Evolutionary conservation across 1,140 invertebrate species (phyloP), one percentile per base, ranked within the genome.

Genomic region (Drosophila ercepeae): DNA sequence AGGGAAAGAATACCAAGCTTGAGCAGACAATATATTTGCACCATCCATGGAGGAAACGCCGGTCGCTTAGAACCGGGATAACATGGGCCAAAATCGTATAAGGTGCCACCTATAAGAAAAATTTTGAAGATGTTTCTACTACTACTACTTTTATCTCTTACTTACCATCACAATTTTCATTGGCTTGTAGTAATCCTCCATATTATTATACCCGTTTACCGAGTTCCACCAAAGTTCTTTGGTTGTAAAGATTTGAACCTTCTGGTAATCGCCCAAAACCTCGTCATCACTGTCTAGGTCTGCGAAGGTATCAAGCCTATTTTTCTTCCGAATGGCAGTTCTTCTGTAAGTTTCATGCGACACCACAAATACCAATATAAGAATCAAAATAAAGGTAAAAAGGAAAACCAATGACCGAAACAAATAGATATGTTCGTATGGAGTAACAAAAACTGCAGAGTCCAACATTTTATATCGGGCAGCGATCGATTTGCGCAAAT

Each of bases 241-340:
- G 0, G 5, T 34, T 19, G 25, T 11, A n/a, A 32, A 32, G 11
- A 0, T 3, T 3, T 3, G 11, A 9, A 32, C 32, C 18, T 41
- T 57, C 0, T 27, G 32, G 11, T n/a, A 16, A 1, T 14, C 48
- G 2, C 36, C 48, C 2, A 53, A 4, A 3, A 71, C 21, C 7
- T 81, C 57, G 25, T 50, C 34, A 1, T 73, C 53, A 41, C 77
- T 79, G 0, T 61, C 9, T 23, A 64, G 2, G 5, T 48, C 29
- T 0, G 25, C 21, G 16, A 13, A 60, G 1, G 0, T 5, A 0
- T 34, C 13, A 6, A 1, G 0, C 0, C 11, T 13, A 2, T 7
- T 0, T 1, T 7, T 44, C 0, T 1, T 9, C 0, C 0, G 18
- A 1, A 6, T 1, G 3, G 9, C 4, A 0, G 1, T 16, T 1